Base-by-base conservation (phyloP, 2,113 vertebrate species). In the Amblyopsis rosae region DNA sequence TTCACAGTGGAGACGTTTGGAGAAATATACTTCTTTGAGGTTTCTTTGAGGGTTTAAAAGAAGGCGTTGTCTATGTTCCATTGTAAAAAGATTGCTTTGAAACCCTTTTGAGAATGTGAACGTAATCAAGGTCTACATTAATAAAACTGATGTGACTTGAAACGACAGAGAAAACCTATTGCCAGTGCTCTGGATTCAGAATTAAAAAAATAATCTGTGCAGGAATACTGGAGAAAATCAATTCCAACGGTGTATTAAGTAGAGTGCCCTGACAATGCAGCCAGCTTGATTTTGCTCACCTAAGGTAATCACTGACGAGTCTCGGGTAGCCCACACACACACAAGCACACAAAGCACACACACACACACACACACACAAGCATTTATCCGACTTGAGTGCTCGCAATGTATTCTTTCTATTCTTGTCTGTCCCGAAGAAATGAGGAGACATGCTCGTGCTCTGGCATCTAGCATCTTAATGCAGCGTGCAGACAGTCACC, bases 1-100 rank as follows among this genome's bases (percentile, higher is more conserved):
- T 82, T 79, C 49, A 65, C 3, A 66, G 76, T 51, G 8, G 51
- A 10, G 26, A 64, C 63, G 45, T 65, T 63, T 69, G 41, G 49
- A 70, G 33, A 49, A 63, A 76, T 57, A 8, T 59, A 49, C 71
- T 79, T 63, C 55, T 19, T 26, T 26, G 26, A 26, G 26, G 26
- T 26, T 26, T 26, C 26, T 26, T 26, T 26, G 26, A 26, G 26
- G 26, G 26, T 26, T 26, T 26, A 26, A 26, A 26, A 26, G 26
- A 26, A 26, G 26, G 26, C 26, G 26, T 26, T 26, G 26, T 26
- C 26, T 26, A 26, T 26, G 26, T 26, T 26, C 26, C 26, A 26
- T 26, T 26, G 26, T 26, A 26, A 26, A 26, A 2, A 26, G 26
- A 26, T 26, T 2, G 26, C 26, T 26, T 26, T 26, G 26, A 26